Evolutionary conservation across 2,888 invertebrate genomes (phyloP), one percentile per base, ranked within the genome.

Genomic region (Theretra japonica): DNA sequence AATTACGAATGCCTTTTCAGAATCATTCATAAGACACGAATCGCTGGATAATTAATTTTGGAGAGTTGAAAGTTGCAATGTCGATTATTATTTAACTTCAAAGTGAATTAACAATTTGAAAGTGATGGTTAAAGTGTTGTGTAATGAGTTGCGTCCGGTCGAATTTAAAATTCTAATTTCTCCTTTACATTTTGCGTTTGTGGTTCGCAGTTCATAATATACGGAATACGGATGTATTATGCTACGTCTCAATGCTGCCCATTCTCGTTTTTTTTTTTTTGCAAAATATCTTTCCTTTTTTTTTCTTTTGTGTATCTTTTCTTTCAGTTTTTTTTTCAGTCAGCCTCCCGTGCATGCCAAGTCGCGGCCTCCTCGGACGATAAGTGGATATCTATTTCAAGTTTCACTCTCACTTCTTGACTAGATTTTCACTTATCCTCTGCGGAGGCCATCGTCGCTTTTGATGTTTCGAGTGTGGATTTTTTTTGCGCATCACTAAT

Each of bases 391-490:
- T 95, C 94, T 95, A 91, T 95, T 93, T 79, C 95, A 94, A 95
- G 95, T 94, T 82, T 76, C 72, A 59, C 53, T 69, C 72, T 65
- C 73, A 76, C 80, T 82, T 89, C 95, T 95, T 95, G 95, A 95
- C 95, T 95, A 95, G 95, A 95, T 95, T 95, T 95, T 95, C 95
- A 95, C 95, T 95, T 95, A 95, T 95, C 95, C 95, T 95, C 90
- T 84, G 94, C 87, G 68, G 79, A 82, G 80, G 74, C 72, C 76
- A 79, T 82, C 79, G 81, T 86, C 87, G 90, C 90, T 90, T 91
- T 90, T 81, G 87, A 84, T 90, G 90, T 88, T 41, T 81, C 80
- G 77, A 79, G 76, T 82, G 79, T 84, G 83, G 77, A 80, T 75
- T 80, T 71, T 72, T 68, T 78, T 77, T 82, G 81, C 74, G 81